A percentile compares a stretch with the other conserved stretches of the same genome.
These are phyloP conservation scores for Laticauda colubrina DNA, from an alignment of 2,113 vertebrate species.

Conservation along the genomic window DNA sequence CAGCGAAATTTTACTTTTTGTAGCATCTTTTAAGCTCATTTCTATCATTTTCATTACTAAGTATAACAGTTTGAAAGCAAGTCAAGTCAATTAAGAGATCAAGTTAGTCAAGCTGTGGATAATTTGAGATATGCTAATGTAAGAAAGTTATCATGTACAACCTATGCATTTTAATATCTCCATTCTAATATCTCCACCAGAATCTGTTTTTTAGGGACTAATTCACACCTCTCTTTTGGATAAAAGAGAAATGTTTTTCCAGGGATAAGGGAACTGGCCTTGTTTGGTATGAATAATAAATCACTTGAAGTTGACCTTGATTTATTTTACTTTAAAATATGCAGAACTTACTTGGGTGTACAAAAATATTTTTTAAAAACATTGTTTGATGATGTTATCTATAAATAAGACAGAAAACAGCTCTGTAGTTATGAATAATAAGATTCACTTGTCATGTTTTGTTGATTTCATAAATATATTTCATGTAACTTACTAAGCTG, in stretches of 20 bases:
- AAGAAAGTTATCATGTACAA: neutral
- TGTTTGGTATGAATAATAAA: neutral
- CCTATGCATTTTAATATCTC: neutral
- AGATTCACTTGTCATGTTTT: neutral
- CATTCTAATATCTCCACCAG: neutral
- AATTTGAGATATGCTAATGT: neutral
- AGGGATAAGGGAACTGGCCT: neutral
- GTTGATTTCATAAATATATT: neutral
- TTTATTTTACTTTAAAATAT: neutral
- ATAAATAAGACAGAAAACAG: neutral
- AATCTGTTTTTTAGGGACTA: neutral
- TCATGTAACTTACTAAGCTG: neutral
- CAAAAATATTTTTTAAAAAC: neutral
- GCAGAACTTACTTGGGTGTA: neutral
- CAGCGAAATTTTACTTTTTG: neutral
- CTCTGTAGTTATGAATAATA: neutral
- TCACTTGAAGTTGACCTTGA: neutral
- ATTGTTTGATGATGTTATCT: neutral
- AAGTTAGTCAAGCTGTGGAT: neutral
- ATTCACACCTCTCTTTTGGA: neutral
- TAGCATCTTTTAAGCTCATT: neutral
- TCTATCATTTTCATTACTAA: neutral
- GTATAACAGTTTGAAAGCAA: neutral
- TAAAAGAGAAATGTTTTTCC: neutral
- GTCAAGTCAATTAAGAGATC: neutral